phyloP scores from a whole-genome alignment of 2,797 vertebrate genomes.

The Sardinella longiceps region DNA sequence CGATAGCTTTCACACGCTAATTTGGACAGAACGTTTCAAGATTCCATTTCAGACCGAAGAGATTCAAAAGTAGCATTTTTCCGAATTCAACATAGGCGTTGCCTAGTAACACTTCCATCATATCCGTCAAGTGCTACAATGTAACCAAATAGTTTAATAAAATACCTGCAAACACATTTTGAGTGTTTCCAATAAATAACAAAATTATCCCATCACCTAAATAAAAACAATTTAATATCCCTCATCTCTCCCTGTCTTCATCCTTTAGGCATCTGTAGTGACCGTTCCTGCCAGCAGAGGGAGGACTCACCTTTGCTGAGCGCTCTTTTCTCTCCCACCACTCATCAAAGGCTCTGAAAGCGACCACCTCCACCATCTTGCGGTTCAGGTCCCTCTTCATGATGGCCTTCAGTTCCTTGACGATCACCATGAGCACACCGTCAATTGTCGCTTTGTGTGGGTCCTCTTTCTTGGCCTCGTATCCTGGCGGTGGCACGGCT shows the following conservation, averaged over 20 bases:
- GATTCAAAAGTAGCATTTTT: slow-evolving; percentile 20
- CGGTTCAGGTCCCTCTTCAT: slow-evolving; percentile 98
- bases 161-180: neutral
- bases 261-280: neutral
- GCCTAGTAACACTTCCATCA: neutral
- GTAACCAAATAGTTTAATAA: neutral
- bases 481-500: slow-evolving; percentile 92
- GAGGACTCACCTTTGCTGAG: slow-evolving; percentile 86
- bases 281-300: neutral
- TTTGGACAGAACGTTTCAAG: neutral
- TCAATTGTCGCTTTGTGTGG: slow-evolving; percentile 97
- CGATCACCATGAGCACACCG: slow-evolving; percentile 91
- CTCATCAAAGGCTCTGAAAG: slow-evolving; percentile 95
- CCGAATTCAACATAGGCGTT: neutral
- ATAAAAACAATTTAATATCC: neutral
- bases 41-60: neutral
- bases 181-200: neutral
- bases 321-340: slow-evolving; percentile 99
- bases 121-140: neutral
- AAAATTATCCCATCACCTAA: neutral
- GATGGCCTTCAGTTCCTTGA: slow-evolving; percentile 97
- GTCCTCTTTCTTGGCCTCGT: slow-evolving; percentile 92
- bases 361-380: slow-evolving; percentile 99
- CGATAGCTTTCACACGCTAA: neutral
- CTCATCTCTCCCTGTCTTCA: neutral